Base-by-base conservation (phyloP, 2,797 vertebrate species). In the Pangasius macronema region DNA sequence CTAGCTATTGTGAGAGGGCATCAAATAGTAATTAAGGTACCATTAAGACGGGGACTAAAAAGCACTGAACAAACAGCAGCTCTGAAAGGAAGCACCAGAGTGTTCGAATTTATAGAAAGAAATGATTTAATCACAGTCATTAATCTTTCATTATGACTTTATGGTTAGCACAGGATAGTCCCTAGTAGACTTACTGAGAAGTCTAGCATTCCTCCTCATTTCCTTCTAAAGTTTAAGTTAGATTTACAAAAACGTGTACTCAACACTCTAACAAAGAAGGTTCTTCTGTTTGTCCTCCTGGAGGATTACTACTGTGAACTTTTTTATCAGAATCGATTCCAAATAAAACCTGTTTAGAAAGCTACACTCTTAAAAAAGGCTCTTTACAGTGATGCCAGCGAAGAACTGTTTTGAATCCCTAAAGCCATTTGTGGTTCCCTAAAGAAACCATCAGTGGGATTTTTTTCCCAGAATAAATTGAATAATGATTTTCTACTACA, bases 1-100 rank as follows among this genome's bases (percentile, higher is more conserved):
- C 46, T 51, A 63, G 51, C 24, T 70, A 76, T 76, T 76, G 30
- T 85, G 55, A 85, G 61, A 73, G 27, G 46, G 61, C 16, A 36
- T 85, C 24, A 87, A 76, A 86, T 11, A 77, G 46, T 76, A 82
- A 86, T 86, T 86, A 88, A 88, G 51, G 36, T 75, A 39, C 79
- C 53, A 70, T 11, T 83, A 86, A 82, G 65, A n/a, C 46, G 59
- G 77, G 61, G 46, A 68, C 36, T 67, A 46, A 57, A 63, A 51
- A 55, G 14, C 36, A 67, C 68, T 18, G 68, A 63, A 61, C 42
- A 73, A 75, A 73, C 46, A 82, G 87, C 46, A 73, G 57, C 11
- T 7, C 49, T 7, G 24, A 65, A 67, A 42, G 9, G 55, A 77
- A 83, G 30, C 70, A 67, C 1, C 11, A 24, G 30, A 22, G 18